These are phyloP conservation scores for Poecilobothrus nobilitatus DNA, from an alignment of 2,888 invertebrate species.

Conservation along the genomic window DNA sequence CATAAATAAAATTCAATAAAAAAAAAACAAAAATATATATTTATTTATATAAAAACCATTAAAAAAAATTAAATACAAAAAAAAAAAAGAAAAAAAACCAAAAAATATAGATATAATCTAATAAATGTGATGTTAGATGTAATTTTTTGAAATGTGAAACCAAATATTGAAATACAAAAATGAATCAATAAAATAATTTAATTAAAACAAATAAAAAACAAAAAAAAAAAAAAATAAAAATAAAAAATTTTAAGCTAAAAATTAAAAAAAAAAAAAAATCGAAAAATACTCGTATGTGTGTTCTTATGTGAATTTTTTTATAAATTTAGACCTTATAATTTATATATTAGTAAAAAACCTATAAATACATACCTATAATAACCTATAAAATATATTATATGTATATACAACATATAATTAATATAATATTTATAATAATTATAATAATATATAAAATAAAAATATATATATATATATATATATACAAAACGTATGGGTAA, in stretches of 20 bases:
- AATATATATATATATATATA: too few species aligned
- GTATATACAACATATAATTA: too few species aligned
- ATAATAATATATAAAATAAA: too few species aligned
- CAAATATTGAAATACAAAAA: neutral
- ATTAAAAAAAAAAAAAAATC: neutral
- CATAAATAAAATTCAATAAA: too few species aligned
- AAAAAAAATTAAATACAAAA: too few species aligned
- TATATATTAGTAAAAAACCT: neutral
- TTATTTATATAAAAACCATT: too few species aligned
- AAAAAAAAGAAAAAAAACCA: neutral
- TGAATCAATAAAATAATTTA: too few species aligned
- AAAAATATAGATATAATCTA: neutral
- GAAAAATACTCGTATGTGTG: slow-evolving; percentile 4
- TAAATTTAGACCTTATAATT: neutral
- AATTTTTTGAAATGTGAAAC: slow-evolving; percentile 12
- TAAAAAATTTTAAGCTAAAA: neutral
- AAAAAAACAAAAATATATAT: too few species aligned
- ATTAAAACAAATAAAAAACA: neutral
- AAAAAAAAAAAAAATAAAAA: neutral
- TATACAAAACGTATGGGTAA: too few species aligned
- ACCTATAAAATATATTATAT: neutral
- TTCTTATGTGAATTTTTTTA: neutral
- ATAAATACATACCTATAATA: neutral
- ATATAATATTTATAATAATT: too few species aligned
- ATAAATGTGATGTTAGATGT: slow-evolving; percentile 27